Evolutionary conservation across 2,888 invertebrate species (phyloP), one percentile per base, ranked within the genome.

Genomic region (Pandemis corylana): DNA sequence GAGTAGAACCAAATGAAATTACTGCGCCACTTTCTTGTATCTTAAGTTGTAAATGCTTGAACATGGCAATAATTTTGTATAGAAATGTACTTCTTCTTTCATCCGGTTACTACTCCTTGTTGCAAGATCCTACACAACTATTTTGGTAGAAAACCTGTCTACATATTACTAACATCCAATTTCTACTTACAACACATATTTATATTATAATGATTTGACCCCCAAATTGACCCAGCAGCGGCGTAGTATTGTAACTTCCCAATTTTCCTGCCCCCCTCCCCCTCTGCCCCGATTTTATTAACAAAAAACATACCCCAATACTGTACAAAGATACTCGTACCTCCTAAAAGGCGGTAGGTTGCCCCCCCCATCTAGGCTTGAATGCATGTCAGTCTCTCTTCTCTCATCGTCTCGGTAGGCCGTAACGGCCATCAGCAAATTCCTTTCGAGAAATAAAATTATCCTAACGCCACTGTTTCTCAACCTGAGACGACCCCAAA

Each of bases 291-390:
- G 28, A 36, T 36, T 59, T 59, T 28, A 59, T 10, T 28, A 20
- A 59, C 7, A 59, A 28, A 12, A 59, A 59, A 28, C 5, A 5
- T 28, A 12, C 44, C 65, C 71, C 64, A 44, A 36, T 64, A 71
- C 53, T 64, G 53, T 53, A 70, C 44, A 20, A 71, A 53, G 63
- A 70, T 20, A 59, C 66, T 72, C 65, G 71, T 72, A 72, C 71
- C 71, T 72, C 71, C 71, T 67, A 66, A 67, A 67, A 67, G 66
- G 66, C 53, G 59, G 65, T 41, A 61, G 71, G 59, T 66, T 66
- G 66, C 61, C 71, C 71, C 71, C 71, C 71, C 71, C 71, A 66
- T 72, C 71, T 67, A 67, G 71, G 66, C 71, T 72, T 72, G 71
- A 72, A 59, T 68, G 68, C 68, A 68, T 68, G 56, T 66, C 71